Percentiles rank a stretch among this genome's conserved stretches.
These are phyloP conservation scores for Trichogramma dendrolimi DNA, from an alignment of 2,888 invertebrate genomes.

Conservation along the genomic window DNA sequence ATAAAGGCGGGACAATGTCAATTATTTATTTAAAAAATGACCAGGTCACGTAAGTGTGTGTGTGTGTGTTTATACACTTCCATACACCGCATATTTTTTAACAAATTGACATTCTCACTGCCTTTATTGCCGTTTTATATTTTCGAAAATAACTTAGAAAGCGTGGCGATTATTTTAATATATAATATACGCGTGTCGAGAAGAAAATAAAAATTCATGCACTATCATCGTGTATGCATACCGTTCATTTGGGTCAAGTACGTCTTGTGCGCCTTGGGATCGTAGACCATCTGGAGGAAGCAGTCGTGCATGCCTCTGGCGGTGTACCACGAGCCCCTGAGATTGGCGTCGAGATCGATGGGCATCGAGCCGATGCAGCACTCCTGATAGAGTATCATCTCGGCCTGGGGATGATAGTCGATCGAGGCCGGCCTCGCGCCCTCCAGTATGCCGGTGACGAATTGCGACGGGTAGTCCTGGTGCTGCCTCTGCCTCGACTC, in stretches of 20 bases:
- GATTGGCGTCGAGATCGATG: slow-evolving; percentile 1
- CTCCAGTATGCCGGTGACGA: slow-evolving; percentile 1
- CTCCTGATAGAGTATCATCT: slow-evolving; percentile 1
- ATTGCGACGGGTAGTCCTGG: slow-evolving; percentile 1
- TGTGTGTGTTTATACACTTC: no score
- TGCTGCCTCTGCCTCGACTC: background rate
- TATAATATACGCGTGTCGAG: no score
- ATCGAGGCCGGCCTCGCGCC: background rate
- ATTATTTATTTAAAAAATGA: no score
- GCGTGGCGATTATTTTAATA: no score
- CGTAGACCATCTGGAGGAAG: slow-evolving; percentile 10
- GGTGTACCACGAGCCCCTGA: slow-evolving; percentile 9
- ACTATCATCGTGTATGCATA: background rate
- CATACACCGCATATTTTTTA: no score
- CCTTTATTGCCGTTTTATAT: background rate
- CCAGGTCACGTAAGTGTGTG: no score
- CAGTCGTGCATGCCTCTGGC: slow-evolving; percentile 5
- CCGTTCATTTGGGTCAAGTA: slow-evolving; percentile 7
- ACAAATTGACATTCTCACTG: no score
- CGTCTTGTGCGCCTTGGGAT: slow-evolving; percentile 4
- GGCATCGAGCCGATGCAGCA: background rate
- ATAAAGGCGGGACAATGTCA: no score
- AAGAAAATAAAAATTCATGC: no score
- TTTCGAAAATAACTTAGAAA: background rate
- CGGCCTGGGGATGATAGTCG: slow-evolving; percentile 2